Evolutionary conservation across 2,797 vertebrate species (phyloP).

Genomic region (Gobio occitaniae): DNA sequence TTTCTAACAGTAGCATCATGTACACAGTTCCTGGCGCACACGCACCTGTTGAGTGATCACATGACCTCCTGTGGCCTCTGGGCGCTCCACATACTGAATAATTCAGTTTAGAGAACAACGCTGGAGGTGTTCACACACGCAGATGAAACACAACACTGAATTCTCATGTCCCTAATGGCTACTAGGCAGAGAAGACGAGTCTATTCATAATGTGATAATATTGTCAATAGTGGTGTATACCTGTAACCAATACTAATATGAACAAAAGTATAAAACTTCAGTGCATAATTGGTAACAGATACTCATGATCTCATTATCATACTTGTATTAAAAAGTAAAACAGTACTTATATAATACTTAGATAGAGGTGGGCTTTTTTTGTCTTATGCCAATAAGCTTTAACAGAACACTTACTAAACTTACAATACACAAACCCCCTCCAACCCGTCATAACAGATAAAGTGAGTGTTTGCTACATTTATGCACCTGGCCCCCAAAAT

Average conservation of each 20-base stretch:
- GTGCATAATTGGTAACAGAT: background rate
- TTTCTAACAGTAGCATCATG: slow-evolving; percentile 37
- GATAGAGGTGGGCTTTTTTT: background rate
- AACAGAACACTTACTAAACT: background rate
- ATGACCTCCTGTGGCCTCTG: slow-evolving; percentile 46
- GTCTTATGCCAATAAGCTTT: background rate
- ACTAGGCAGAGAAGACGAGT: background rate
- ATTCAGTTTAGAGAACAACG: slow-evolving; percentile 49
- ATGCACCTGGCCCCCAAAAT: background rate
- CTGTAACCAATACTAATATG: background rate
- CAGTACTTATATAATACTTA: background rate
- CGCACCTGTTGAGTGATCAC: slow-evolving; percentile 57
- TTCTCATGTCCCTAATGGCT: background rate
- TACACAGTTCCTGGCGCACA: slow-evolving; percentile 19
- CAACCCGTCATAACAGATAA: background rate
- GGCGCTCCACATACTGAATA: slow-evolving; percentile 46
- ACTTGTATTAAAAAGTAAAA: background rate
- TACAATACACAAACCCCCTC: background rate
- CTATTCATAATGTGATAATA: background rate
- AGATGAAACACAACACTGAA: slow-evolving; percentile 22
- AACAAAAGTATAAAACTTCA: background rate
- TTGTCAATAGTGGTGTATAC: background rate
- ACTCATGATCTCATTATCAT: background rate
- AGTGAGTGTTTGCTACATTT: background rate
- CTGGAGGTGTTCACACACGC: slow-evolving; percentile 32